Evolutionary conservation across 2,113 vertebrate species (phyloP), one percentile per base, ranked within the genome.

Genomic region (Nyctereutes procyonoides): DNA sequence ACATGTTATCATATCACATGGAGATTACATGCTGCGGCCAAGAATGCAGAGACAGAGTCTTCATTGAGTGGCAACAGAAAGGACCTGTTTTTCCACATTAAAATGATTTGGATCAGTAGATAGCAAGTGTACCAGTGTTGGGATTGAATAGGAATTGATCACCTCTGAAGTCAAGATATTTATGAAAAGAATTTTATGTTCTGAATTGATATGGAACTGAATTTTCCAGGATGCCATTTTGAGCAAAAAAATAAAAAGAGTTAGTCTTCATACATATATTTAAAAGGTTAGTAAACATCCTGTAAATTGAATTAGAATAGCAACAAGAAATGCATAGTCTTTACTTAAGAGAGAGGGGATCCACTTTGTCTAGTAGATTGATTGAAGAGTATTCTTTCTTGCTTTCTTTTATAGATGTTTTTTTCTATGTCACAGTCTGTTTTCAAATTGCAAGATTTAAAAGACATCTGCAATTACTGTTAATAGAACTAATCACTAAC

Each of bases 391-490:
- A 90, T 87, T 76, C 30, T 92, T 91, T 71, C 63, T 73, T n/a
- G 24, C 10, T 77, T 88, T 82, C 32, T 62, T 88, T 81, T 76
- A 63, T 28, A 81, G 16, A 76, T 62, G 2, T 85, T 87, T 95
- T 48, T 87, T 95, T 48, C 48, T 93, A 10, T 71, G 73, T 63
- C 43, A 83, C 8, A 56, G 35, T 86, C 53, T 80, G 4, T 86
- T 95, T 95, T 86, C 30, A 87, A 80, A 93, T 76, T 95, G 17
- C 3, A 82, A 90, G 65, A 56, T 17, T 87, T 93, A 81, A 90
- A 96, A 93, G 74, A 83, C 13, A 60, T 32, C 28, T 87, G 19
- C 56, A 90, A 82, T 77, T 56, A 63, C 30, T 96, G 4, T 90
- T 48, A n/a, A 35, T 69, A 90, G n/a, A 95, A 90, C 4, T 76